Evolutionary conservation across 2,797 vertebrate genomes (phyloP).

Genomic region (Rousettus madagascariensis): DNA sequence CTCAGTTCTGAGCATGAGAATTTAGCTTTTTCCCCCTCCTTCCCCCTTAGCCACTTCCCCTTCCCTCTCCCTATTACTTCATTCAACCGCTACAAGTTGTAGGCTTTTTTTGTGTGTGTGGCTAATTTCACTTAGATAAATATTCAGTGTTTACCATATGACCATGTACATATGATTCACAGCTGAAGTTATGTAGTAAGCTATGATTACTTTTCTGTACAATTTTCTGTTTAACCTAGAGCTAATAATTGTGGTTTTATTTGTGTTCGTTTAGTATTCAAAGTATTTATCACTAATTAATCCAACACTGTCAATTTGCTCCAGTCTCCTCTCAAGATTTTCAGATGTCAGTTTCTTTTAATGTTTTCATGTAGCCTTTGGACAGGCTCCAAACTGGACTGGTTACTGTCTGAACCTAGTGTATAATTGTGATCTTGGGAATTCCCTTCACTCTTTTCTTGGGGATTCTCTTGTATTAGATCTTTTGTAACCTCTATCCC

Average conservation of each 20-base stretch:
- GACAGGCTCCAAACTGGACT: background rate
- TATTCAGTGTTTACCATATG: conserved; percentile 18
- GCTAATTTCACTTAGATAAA: conserved; percentile 49
- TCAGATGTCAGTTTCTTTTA: background rate
- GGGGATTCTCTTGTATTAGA: background rate
- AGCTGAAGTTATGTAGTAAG: conserved; percentile 22
- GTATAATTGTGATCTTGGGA: background rate
- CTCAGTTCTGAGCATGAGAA: conserved; percentile 35
- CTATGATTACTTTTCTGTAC: conserved; percentile 35
- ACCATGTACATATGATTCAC: background rate
- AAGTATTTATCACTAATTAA: conserved; percentile 18
- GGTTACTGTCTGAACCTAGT: background rate
- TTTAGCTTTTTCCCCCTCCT: conserved; percentile 29
- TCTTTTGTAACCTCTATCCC: background rate
- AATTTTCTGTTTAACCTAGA: conserved; percentile 16
- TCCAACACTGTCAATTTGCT: background rate
- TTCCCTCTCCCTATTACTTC: conserved; percentile 38
- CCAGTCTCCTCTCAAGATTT: background rate
- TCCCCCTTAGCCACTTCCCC: conserved; percentile 12
- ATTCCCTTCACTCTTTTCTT: background rate
- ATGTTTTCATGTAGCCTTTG: background rate
- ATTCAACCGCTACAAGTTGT: background rate
- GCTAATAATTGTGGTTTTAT: conserved; percentile 43
- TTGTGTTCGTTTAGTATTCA: conserved; percentile 31
- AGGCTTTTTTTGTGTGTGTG: background rate